These are phyloP conservation scores for Drosophila conformis DNA, from an alignment of 2,888 invertebrate genomes.

Conservation along the genomic window DNA sequence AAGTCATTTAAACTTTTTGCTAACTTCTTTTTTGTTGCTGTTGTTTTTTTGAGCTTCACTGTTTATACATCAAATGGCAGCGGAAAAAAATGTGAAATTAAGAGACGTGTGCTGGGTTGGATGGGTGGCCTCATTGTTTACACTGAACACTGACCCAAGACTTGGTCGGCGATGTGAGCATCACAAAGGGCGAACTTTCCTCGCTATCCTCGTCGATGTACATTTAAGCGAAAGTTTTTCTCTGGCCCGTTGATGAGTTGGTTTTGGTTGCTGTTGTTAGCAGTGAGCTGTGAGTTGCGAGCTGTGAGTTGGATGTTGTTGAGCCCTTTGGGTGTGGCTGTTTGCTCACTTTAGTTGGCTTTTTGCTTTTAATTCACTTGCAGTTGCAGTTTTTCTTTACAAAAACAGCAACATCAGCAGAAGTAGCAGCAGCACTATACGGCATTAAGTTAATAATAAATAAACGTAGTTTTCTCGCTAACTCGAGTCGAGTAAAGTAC, in stretches of 20 bases:
- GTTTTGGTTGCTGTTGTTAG: conserved; percentile 23
- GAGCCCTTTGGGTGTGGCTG: conserved; percentile 43
- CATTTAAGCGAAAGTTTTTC: conserved; percentile 84
- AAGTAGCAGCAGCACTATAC: conserved; percentile 14
- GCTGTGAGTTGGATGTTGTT: conserved; percentile 7
- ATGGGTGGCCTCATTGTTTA: conserved; percentile 68
- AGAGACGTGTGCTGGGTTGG: conserved; percentile 66
- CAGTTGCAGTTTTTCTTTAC: conserved; percentile 57
- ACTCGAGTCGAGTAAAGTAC: conserved; percentile 1
- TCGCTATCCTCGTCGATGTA: conserved; percentile 87
- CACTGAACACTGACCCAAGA: conserved; percentile 86
- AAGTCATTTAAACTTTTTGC: conserved; percentile 80
- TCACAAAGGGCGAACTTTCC: conserved; percentile 89
- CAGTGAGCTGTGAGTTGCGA: conserved; percentile 17
- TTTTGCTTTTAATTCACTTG: conserved; percentile 76
- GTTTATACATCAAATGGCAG: conserved; percentile 49
- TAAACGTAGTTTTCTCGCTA: conserved; percentile 72
- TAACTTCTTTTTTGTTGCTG: conserved; percentile 51
- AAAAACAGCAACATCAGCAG: conserved; percentile 33
- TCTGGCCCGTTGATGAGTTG: conserved; percentile 49
- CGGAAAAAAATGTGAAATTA: conserved; percentile 68
- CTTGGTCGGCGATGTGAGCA: conserved; percentile 88
- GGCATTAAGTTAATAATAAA: conserved; percentile 75
- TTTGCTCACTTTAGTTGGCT: conserved; percentile 62
- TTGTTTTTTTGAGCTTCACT: conserved; percentile 30